Percentiles rank a stretch among this genome's conserved stretches.
These are phyloP conservation scores for Microcebus jonahi DNA, from an alignment of 2,113 vertebrate species.

Conservation along the genomic window DNA sequence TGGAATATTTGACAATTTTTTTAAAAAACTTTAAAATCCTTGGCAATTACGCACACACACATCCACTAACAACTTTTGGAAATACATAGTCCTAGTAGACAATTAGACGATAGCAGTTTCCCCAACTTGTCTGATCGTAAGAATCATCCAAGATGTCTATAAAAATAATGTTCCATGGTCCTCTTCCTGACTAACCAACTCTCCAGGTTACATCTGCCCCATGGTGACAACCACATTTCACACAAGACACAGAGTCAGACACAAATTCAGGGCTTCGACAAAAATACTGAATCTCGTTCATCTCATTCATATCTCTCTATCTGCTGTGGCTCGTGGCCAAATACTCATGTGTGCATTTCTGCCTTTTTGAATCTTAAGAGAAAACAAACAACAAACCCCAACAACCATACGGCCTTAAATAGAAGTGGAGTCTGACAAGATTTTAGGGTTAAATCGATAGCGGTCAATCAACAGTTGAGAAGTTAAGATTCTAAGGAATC, in stretches of 20 bases:
- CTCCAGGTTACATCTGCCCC: neutral
- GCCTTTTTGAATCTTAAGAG: constrained; percentile 12
- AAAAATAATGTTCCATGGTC: neutral
- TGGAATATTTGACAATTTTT: neutral
- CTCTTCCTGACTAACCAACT: neutral
- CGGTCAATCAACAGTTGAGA: neutral
- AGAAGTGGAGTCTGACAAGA: neutral
- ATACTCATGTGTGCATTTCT: neutral
- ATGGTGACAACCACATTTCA: neutral
- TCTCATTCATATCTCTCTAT: neutral
- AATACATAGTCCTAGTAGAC: neutral
- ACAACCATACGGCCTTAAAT: neutral
- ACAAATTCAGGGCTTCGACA: neutral
- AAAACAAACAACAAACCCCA: neutral
- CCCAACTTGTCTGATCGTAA: neutral
- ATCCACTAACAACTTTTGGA: neutral
- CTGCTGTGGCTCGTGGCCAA: neutral
- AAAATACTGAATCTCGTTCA: neutral
- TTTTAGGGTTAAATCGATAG: neutral
- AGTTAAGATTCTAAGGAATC: neutral
- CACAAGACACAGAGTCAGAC: neutral
- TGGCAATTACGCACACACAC: neutral
- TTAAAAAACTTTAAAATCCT: neutral
- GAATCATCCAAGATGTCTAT: neutral
- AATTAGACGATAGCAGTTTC: neutral